These are phyloP conservation scores for Sphinx pinastri DNA, from an alignment of 2,888 invertebrate species.

Conservation along the genomic window DNA sequence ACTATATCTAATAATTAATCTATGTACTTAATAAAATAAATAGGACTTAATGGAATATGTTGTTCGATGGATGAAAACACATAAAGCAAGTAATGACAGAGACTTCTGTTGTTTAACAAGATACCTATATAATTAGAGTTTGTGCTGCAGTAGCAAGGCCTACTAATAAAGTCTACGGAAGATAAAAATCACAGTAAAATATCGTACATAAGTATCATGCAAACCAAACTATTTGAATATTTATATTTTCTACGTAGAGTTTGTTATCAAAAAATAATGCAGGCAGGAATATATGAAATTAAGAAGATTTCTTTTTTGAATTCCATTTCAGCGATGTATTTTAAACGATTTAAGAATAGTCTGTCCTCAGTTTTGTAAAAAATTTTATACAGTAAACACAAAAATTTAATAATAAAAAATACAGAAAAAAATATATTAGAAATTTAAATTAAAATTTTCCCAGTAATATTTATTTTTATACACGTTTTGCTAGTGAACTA, in stretches of 20 bases:
- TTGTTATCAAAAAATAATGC: not conserved
- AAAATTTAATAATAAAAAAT: conserved; percentile 43
- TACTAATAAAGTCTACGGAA: not conserved
- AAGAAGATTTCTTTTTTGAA: conserved; percentile 2
- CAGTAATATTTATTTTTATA: conserved; percentile 34
- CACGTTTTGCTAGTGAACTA: not conserved
- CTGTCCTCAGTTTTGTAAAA: conserved; percentile 45
- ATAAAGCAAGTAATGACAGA: no score
- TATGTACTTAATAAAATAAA: no score
- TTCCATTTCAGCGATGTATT: conserved; percentile 5
- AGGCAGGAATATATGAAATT: not conserved
- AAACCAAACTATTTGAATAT: not conserved
- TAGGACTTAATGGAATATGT: no score
- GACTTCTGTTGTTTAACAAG: no score
- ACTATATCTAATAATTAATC: no score
- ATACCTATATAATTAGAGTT: no score
- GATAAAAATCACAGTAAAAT: no score
- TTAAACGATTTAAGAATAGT: not conserved
- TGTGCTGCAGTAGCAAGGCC: no score
- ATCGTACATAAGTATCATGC: no score
- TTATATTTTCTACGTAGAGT: not conserved
- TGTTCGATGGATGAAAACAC: no score
- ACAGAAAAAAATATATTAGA: conserved; percentile 35
- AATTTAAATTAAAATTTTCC: conserved; percentile 38
- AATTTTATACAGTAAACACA: conserved; percentile 51